These are phyloP conservation scores for Virgularia gustaviana DNA, from an alignment of 92 coral and sea anemone genomes.

Conservation along the genomic window DNA sequence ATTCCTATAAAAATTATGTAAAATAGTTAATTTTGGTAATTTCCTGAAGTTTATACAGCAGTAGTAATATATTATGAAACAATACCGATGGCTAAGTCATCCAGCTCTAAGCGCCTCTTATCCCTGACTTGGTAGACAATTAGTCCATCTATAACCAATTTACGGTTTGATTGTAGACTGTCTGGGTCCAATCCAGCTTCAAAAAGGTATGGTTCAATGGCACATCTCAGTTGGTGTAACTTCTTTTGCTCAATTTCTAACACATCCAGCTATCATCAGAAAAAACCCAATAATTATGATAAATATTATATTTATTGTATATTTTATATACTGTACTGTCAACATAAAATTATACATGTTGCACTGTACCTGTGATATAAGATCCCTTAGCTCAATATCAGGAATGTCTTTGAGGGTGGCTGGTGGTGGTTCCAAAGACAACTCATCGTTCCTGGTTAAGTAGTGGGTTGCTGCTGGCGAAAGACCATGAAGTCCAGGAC, in stretches of 20 bases:
- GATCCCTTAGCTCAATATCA: constrained; percentile 41
- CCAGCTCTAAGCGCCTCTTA: constrained; percentile 35
- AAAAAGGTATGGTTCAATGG: constrained; percentile 30
- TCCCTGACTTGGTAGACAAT: constrained; percentile 31
- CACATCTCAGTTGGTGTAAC: constrained; percentile 23
- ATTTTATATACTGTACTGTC: no score
- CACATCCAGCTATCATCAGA: background rate
- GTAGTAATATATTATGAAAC: background rate
- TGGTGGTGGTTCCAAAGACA: constrained; percentile 36
- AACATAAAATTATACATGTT: no score
- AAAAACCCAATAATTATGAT: background rate
- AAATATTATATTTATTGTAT: no score
- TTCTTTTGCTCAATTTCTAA: no score
- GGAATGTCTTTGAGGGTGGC: constrained; percentile 47
- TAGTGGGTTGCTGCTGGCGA: constrained; percentile 48
- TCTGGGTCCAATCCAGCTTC: constrained; percentile 49
- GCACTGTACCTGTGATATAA: no score
- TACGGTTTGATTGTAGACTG: constrained; percentile 5
- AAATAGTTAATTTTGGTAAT: no score
- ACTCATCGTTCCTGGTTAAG: constrained; percentile 32
- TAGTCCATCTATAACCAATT: constrained; percentile 22
- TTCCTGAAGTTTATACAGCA: no score
- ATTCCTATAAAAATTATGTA: constrained; percentile 45
- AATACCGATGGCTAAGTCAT: constrained; percentile 43
- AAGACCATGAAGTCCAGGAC: constrained; percentile 52